Percentiles rank a stretch among this genome's conserved stretches.
Evolutionary conservation across 2,113 vertebrate genomes (phyloP).

Genomic region (Heloderma charlesbogerti): DNA sequence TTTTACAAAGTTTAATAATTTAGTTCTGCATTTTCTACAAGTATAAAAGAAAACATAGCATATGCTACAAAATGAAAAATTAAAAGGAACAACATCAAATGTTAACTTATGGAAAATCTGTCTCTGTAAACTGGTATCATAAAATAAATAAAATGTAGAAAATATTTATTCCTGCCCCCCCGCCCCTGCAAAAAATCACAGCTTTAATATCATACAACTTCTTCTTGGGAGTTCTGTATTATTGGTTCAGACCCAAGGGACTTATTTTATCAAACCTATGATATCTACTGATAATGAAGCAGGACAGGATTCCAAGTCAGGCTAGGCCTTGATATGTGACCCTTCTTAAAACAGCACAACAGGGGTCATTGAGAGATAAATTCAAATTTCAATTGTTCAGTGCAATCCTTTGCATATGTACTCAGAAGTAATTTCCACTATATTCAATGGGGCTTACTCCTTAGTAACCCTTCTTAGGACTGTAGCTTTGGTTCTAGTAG

Average conservation of each 20-base stretch:
- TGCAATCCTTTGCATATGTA: background rate
- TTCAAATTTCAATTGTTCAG: background rate
- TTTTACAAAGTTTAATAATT: conserved; percentile 26
- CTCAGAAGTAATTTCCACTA: too few relatives aligned
- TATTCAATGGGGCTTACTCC: too few relatives aligned
- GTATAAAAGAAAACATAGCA: conserved; percentile 28
- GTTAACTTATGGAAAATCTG: conserved; percentile 28
- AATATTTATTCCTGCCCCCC: conserved; percentile 49
- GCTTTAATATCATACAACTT: conserved; percentile 35
- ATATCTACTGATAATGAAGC: conserved; percentile 10
- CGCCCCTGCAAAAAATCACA: conserved; percentile 12
- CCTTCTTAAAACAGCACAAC: background rate
- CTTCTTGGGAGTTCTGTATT: conserved; percentile 18
- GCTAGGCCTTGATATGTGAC: background rate
- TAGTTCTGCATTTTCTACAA: background rate
- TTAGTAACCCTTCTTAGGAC: background rate
- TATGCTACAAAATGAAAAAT: conserved; percentile 38
- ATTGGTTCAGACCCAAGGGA: conserved; percentile 15
- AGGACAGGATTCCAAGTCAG: background rate
- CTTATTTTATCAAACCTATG: conserved; percentile 46
- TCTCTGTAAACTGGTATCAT: conserved; percentile 25
- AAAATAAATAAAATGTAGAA: conserved; percentile 15
- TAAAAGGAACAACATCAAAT: conserved; percentile 3
- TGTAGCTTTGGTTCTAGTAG: background rate
- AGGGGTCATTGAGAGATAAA: background rate